Conservation (phyloP, 2,888 invertebrate genomes). For the Leptinotarsa rubiginosa region DNA sequence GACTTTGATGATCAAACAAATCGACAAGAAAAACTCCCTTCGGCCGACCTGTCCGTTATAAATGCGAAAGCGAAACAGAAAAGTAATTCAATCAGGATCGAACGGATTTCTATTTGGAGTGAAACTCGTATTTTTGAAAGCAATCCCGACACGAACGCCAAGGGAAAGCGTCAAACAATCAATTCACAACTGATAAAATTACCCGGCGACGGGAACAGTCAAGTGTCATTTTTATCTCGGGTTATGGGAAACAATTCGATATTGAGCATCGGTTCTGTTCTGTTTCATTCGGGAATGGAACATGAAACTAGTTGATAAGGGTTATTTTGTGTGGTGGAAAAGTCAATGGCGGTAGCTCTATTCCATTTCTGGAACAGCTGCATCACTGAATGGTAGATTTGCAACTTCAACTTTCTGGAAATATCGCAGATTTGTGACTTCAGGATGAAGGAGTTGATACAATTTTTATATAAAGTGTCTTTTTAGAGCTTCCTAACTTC, state of each 20-base stretch:
- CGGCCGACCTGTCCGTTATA: background rate
- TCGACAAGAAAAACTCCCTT: background rate
- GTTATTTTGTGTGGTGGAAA: too few species aligned
- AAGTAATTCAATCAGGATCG: background rate
- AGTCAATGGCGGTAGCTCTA: too few species aligned
- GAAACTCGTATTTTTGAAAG: conserved; percentile 9
- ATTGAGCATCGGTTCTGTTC: background rate
- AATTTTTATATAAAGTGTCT: too few species aligned
- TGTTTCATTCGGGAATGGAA: background rate
- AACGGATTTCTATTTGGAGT: background rate
- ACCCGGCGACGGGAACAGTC: background rate
- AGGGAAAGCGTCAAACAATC: conserved; percentile 15
- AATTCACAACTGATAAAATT: conserved; percentile 15
- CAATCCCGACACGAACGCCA: conserved; percentile 3
- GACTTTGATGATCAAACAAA: background rate
- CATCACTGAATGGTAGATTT: too few species aligned
- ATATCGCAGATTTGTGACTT: too few species aligned
- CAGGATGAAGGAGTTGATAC: too few species aligned
- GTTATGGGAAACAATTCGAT: conserved; percentile 1
- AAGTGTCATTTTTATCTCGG: conserved; percentile 9
- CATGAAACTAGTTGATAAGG: too few species aligned
- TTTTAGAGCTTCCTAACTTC: too few species aligned
- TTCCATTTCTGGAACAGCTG: too few species aligned
- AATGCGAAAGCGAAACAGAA: background rate
- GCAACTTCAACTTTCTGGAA: too few species aligned